A percentile compares a stretch with the other conserved stretches of the same genome.
phyloP scores from a whole-genome alignment of 1,140 invertebrate species.

The Diachasmimorpha longicaudata region DNA sequence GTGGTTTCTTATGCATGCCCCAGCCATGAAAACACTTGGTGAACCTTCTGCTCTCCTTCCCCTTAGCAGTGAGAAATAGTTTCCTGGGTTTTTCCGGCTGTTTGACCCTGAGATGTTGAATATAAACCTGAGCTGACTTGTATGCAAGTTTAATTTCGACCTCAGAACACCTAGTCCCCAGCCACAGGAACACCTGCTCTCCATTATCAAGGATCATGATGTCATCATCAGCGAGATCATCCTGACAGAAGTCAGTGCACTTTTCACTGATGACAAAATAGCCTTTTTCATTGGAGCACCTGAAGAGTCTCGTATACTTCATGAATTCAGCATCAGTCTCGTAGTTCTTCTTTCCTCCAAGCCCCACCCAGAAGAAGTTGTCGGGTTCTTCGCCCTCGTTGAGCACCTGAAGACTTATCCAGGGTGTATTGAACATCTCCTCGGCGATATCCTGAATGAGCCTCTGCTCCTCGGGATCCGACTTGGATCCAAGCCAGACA shows the following conservation, averaged over 20 bases:
- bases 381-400: conserved; percentile 98
- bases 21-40: conserved; percentile 99
- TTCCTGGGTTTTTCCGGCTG: conserved; percentile 92
- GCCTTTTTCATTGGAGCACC: conserved; percentile 99
- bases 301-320: conserved; percentile 92
- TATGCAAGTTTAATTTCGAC: conserved; percentile 99
- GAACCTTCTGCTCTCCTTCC: conserved; percentile 93
- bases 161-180: conserved; percentile 94
- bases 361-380: conserved; percentile 98
- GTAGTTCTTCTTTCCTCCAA: conserved; percentile 93
- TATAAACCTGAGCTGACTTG: conserved; percentile 98
- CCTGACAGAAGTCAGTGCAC: conserved; percentile 99
- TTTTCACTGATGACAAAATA: conserved; percentile 99
- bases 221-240: conserved; percentile 98
- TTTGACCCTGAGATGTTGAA: conserved; percentile 95
- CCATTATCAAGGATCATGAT: conserved; percentile 99
- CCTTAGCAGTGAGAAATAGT: conserved; percentile 95
- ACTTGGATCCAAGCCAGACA: conserved; percentile 94
- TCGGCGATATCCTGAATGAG: conserved; percentile 93
- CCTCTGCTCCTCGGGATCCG: conserved; percentile 85
- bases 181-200: conserved; percentile 97
- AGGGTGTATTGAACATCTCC: conserved; percentile 90
- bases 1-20: conserved; percentile 77
- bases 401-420: conserved; percentile 86
- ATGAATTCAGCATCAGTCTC: conserved; percentile 92